These are phyloP conservation scores for Ditula angustiorana DNA, from an alignment of 2,888 invertebrate genomes.

Conservation along the genomic window DNA sequence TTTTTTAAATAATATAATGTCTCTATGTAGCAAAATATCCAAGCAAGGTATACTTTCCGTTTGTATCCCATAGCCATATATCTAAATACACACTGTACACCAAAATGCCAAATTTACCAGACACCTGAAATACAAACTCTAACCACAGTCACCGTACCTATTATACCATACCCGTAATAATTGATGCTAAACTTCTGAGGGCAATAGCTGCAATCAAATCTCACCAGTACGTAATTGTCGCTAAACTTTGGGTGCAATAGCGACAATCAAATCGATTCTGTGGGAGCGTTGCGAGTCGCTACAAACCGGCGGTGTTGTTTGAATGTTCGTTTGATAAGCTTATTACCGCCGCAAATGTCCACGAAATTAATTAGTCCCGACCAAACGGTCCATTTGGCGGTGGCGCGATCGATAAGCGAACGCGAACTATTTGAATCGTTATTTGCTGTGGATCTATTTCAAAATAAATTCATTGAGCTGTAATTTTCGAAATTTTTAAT, in stretches of 20 bases:
- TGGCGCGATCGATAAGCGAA: conserved; percentile 7
- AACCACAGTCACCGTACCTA: no score
- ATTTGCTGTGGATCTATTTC: no score
- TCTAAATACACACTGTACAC: no score
- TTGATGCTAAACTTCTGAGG: not conserved
- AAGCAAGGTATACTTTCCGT: no score
- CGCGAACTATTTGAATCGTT: not conserved
- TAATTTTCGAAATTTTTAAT: no score
- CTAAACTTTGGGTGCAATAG: conserved; percentile 1
- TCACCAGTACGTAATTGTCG: not conserved
- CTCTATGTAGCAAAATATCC: no score
- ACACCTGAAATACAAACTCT: no score
- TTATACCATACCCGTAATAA: not conserved
- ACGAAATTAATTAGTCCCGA: conserved; percentile 75
- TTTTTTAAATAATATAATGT: no score
- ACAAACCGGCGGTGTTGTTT: conserved; percentile 49
- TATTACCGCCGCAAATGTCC: conserved; percentile 74
- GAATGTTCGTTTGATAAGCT: conserved; percentile 80
- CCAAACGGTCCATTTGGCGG: conserved; percentile 28
- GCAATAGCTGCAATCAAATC: not conserved
- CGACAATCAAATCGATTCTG: conserved; percentile 45
- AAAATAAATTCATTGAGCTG: no score
- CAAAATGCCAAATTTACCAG: no score
- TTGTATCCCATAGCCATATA: no score
- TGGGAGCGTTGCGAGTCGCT: conserved; percentile 51